Base-by-base conservation (phyloP, 2,888 invertebrate genomes). In the Acleris sparsana region DNA sequence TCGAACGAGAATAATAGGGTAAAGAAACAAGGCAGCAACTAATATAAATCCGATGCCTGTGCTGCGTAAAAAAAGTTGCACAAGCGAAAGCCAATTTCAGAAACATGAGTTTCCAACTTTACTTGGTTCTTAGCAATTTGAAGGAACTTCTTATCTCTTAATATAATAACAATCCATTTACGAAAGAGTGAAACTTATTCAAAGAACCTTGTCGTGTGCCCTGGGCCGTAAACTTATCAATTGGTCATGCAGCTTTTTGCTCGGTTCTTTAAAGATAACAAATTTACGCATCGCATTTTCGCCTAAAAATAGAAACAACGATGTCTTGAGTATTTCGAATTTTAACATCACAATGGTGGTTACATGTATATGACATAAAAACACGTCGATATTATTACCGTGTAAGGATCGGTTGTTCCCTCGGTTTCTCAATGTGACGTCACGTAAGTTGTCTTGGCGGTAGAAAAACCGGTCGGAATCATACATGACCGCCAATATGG, bases 381-480 rank as follows among this genome's bases (percentile, higher is more conserved):
- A 39, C 48, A 7, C 46, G 39, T 7, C 39, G 48, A 33, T 44
- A 73, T 80, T 78, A 81, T 83, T 75, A 69, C 80, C 81, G 74
- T 82, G 78, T 78, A 82, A 77, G 80, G 75, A 78, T 77, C 69
- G 77, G 48, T 67, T 52, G 72, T 76, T 80, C 74, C 76, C 72
- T 77, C 75, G 71, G 76, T 78, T 77, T 75, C 75, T 77, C 71
- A 72, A 62, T 52, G 5, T 89, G 88, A 89, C 89, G 89, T 89
- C 89, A 89, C 70, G 67, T 67, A 71, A 70, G 51, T 59, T 73
- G 75, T 75, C 73, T 59, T 49, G 25, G 72, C 75, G 76, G 85
- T 85, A 86, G 83, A 82, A 86, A 86, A 91, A 91, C 91, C 90
- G 88, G 91, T 89, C 77, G 73, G 79, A 79, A 78, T 86, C 82